Conservation (phyloP, 1,140 invertebrate species). For the Caenorhabditis tropicalis region DNA sequence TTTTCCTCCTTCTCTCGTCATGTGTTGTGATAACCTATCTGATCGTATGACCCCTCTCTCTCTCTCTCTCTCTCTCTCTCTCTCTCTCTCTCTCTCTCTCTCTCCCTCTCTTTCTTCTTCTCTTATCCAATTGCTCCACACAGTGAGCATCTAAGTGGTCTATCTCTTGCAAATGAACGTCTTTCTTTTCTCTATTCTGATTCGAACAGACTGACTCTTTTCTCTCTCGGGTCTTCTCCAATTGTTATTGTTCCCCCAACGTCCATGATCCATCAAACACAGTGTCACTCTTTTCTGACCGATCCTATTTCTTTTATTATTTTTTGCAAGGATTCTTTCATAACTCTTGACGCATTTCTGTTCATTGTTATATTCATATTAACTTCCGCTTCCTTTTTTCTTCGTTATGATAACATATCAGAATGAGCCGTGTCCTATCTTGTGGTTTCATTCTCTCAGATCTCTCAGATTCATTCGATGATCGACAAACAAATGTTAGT, state of each 20-base stretch:
- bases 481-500: no score
- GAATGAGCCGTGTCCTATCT: no score
- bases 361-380: not conserved
- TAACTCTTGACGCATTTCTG: not conserved
- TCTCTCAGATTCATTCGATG: no score
- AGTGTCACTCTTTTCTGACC: slow-evolving; percentile 2
- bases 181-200: not conserved
- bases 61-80: not conserved
- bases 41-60: slow-evolving; percentile 7
- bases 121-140: no score
- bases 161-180: slow-evolving; percentile 8
- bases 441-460: no score
- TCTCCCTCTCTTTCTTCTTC: not conserved
- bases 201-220: not conserved
- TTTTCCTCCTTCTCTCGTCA: not conserved
- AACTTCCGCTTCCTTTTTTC: not conserved
- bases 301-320: not conserved
- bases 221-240: not conserved
- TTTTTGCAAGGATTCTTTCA: not conserved
- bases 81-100: not conserved
- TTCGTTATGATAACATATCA: no score
- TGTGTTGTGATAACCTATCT: slow-evolving; percentile 44
- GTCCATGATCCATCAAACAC: not conserved
- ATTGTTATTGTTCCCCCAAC: not conserved
- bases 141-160: not conserved